Percentiles rank a stretch among this genome's conserved stretches.
Evolutionary conservation across 1,140 invertebrate species (phyloP).

Genomic region (Helicoverpa armigera): DNA sequence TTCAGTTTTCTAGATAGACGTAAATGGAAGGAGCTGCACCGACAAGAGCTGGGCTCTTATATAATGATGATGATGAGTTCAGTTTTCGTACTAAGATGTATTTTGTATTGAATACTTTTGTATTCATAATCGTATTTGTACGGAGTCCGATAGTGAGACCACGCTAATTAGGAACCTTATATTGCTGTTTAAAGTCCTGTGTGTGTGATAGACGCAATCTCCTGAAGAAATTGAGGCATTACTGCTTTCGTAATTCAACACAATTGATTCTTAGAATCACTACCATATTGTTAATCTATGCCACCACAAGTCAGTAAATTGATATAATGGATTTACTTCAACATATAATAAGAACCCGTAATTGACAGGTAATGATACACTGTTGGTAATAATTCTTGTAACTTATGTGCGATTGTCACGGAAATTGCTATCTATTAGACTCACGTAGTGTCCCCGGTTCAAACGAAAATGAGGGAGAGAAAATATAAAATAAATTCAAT

Average conservation of each 20-base stretch:
- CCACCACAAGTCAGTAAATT: constrained; percentile 16
- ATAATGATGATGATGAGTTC: too few relatives aligned
- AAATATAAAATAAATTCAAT: neutral
- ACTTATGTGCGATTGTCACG: constrained; percentile 3
- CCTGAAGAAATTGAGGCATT: neutral
- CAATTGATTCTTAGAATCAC: constrained; percentile 8
- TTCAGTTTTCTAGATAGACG: too few relatives aligned
- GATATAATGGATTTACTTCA: constrained; percentile 9
- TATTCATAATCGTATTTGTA: too few relatives aligned
- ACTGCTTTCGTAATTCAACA: neutral
- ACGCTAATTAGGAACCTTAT: too few relatives aligned
- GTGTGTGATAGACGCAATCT: neutral
- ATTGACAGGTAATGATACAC: constrained; percentile 28
- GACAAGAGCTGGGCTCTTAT: too few relatives aligned
- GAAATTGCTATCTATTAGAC: neutral
- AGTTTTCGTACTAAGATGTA: too few relatives aligned
- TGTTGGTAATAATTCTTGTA: constrained; percentile 4
- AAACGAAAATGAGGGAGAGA: too few relatives aligned
- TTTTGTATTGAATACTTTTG: too few relatives aligned
- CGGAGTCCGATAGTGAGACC: too few relatives aligned
- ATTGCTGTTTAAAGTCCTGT: too few relatives aligned
- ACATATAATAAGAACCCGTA: constrained; percentile 15
- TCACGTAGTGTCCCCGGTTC: too few relatives aligned
- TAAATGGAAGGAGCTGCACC: too few relatives aligned
- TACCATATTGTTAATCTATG: constrained; percentile 12